Evolutionary conservation across 2,797 vertebrate genomes (phyloP).

Genomic region (Nyctalus aviator): DNA sequence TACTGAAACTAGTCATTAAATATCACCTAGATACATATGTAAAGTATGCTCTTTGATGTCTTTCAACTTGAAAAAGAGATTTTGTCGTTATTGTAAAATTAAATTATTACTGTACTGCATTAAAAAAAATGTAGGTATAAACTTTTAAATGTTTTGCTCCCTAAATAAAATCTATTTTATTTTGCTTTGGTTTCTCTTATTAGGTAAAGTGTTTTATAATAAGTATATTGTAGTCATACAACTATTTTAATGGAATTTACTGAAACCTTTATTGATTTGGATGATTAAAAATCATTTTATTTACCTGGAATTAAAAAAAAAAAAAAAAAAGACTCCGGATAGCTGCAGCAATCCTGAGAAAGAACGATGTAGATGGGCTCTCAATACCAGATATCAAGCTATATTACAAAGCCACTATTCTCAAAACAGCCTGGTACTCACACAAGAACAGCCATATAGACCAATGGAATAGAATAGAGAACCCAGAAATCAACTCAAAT

Average conservation of each 20-base stretch:
- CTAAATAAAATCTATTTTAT: background rate
- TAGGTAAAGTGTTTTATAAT: background rate
- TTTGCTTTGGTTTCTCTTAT: background rate
- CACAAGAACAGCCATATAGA: no score
- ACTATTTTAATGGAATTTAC: background rate
- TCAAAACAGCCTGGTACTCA: no score
- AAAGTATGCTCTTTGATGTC: background rate
- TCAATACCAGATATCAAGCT: no score
- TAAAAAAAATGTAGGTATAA: background rate
- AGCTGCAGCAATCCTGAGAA: no score
- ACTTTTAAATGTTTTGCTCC: background rate
- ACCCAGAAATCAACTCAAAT: no score
- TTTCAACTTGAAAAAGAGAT: background rate
- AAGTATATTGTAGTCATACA: background rate
- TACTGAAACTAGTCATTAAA: background rate
- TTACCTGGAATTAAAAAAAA: no score
- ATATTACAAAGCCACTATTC: no score
- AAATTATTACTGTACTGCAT: background rate
- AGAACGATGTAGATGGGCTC: no score
- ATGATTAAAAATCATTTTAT: background rate
- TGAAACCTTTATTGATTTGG: background rate
- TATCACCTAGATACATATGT: background rate
- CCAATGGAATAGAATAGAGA: no score
- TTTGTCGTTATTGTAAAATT: background rate
- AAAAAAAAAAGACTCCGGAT: no score